Conservation (phyloP, 2,888 invertebrate genomes). For the Calliscelio sp. region DNA sequence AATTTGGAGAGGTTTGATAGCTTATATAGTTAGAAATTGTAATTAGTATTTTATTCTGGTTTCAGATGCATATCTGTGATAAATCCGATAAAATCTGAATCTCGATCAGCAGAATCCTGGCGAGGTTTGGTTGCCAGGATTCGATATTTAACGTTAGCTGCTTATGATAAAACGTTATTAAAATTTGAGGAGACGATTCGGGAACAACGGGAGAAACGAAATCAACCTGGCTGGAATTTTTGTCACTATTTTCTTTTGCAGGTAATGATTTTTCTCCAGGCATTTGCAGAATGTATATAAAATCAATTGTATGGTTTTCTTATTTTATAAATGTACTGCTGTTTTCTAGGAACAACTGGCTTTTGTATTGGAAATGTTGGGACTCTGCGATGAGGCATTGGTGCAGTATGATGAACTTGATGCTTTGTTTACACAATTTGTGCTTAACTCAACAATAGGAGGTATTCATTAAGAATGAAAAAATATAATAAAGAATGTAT, state of each 20-base stretch:
- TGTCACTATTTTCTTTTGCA: slow-evolving; percentile 97
- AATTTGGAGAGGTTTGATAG: too few species aligned
- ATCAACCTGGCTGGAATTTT: slow-evolving; percentile 97
- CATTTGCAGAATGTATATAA: too few species aligned
- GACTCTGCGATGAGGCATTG: slow-evolving; percentile 96
- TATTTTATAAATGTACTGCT: too few species aligned
- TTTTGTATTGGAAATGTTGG: slow-evolving; percentile 97
- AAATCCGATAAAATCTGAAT: slow-evolving; percentile 96
- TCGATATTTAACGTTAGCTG: slow-evolving; percentile 93
- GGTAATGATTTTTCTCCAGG: too few species aligned
- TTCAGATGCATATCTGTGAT: slow-evolving; percentile 95
- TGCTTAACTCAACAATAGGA: slow-evolving; percentile 96
- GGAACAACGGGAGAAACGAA: slow-evolving; percentile 95
- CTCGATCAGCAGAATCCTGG: slow-evolving; percentile 96
- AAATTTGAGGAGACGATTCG: slow-evolving; percentile 96
- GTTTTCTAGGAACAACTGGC: slow-evolving; percentile 98
- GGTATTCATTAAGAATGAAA: slow-evolving; percentile 83
- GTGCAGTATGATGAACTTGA: slow-evolving; percentile 99
- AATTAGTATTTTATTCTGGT: not conserved
- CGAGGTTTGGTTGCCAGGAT: slow-evolving; percentile 93
- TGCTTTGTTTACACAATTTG: slow-evolving; percentile 98
- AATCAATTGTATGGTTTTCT: too few species aligned
- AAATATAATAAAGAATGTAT: not conserved
- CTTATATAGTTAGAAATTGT: too few species aligned
- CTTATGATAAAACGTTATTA: slow-evolving; percentile 94